Base-by-base conservation (phyloP, 2,113 vertebrate species). In the Theristicus caerulescens region DNA sequence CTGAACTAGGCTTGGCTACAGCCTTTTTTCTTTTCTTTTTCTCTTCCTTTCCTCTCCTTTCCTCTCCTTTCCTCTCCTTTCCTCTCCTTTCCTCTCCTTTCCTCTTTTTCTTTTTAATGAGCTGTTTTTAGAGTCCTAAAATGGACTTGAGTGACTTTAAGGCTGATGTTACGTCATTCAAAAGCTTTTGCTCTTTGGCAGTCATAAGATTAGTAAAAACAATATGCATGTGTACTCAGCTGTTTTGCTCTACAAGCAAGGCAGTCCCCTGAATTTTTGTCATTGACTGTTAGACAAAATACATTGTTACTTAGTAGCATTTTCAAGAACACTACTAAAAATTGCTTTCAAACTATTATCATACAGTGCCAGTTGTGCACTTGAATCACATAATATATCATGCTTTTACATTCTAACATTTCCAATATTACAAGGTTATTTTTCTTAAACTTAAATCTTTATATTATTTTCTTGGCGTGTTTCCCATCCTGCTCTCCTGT, bases 61-160 rank as follows among this genome's bases (percentile, higher is more conserved):
- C n/a, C n/a, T n/a, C n/a, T n/a, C n/a, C n/a, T 38, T 7, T 38
- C 38, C 38, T 38, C 38, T 38, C 38, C 38, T 38, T 7, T 38
- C 38, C 38, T 38, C 40, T 42, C 11, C 40, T 42, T 13, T 42
- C 40, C 17, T 34, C 40, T 34, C 40, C 16, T 44, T 32, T 38
- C 66, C 38, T 26, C n/a, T 22, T 42, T 46, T n/a, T 6, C 0
- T 54, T 81, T 81, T 59, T 47, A 46, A 49, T 61, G 31, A 88
- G 27, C 46, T 61, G n/a, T 0, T 76, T 90, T 88, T 86, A 42
- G 47, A 94, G 42, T 67, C 88, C 88, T 93, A 59, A 93, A 93
- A 93, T 86, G 64, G 67, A 61, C 29, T 82, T 66, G n/a, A 62
- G 26, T 88, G 82, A 69, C 71, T 91, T 80, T 40, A 78, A 62